Evolutionary conservation across 2,797 vertebrate genomes (phyloP), one percentile per base, ranked within the genome.

Genomic region (Cossypha caffra): DNA sequence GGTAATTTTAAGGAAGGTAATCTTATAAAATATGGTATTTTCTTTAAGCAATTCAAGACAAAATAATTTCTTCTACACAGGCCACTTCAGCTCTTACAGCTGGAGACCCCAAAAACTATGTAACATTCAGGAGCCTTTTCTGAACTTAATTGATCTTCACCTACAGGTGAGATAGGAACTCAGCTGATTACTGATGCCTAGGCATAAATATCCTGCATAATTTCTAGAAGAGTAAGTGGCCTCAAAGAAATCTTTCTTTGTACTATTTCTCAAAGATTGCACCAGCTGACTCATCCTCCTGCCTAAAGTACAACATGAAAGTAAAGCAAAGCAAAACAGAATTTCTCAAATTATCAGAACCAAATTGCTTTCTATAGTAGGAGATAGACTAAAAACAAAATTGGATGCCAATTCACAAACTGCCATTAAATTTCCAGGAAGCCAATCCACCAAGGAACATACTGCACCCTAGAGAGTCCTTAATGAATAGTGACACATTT

Each of bases 401-500:
- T 10, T 52, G 16, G 25, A 93, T 71, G 63, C 50, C 52, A 78
- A 71, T 86, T 94, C 82, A 59, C 85, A 89, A 94, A 82, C 47
- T 79, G 67, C 35, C 66, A 92, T 76, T 91, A 59, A 19, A 93
- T 90, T 91, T 92, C 64, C 73, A 95, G 88, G 71, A 91, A 84
- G 63, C 47, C 86, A 86, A 93, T 86, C 77, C 90, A 96, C 78
- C 55, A 86, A 93, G 76, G 83, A 93, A 50, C 66, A 47, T 42
- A 69, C 69, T 86, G 75, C 84, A 93, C 88, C 40, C 86, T 72
- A 91, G 78, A 86, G 81, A 79, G 92, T 68, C 68, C 54, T 95
- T 94, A 91, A 92, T 83, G 82, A 95, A 88, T 19, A 82, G 50
- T 33, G 77, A 76, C 85, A 95, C 71, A 93, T 91, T 93, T 86